A percentile compares a stretch with the other conserved stretches of the same genome.
Evolutionary conservation across 2,113 vertebrate species (phyloP).

Genomic region (Phrynosoma blainvillii): DNA sequence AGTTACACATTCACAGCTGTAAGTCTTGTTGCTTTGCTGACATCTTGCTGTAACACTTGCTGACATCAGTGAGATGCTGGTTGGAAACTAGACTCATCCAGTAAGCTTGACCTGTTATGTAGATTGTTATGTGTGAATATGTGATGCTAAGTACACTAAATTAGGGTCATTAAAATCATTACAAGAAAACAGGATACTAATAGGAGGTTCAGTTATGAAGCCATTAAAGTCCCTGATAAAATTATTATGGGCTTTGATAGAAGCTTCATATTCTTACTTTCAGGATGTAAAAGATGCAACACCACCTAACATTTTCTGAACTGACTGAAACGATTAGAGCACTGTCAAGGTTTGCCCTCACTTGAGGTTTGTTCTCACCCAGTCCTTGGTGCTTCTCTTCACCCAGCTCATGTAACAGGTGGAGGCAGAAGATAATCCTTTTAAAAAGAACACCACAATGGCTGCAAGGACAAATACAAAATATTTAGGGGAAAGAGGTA

Average conservation of each 20-base stretch:
- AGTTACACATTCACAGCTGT: no score
- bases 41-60: slow-evolving; percentile 8
- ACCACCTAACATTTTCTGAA: slow-evolving; percentile 14
- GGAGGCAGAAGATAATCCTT: neutral
- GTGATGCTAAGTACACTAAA: slow-evolving; percentile 11
- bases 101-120: slow-evolving; percentile 11
- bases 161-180: neutral
- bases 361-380: neutral
- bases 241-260: neutral
- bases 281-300: neutral
- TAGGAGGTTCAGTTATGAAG: slow-evolving; percentile 8
- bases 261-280: neutral
- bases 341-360: neutral
- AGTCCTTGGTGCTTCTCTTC: slow-evolving; percentile 16
- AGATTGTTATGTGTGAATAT: neutral
- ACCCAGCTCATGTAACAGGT: neutral
- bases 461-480: neutral
- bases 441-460: neutral
- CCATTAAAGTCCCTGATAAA: neutral
- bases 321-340: neutral
- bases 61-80: neutral
- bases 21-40: neutral
- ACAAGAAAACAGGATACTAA: slow-evolving; percentile 13
- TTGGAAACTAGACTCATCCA: slow-evolving; percentile 21
- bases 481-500: neutral